Percentiles rank a stretch among this genome's conserved stretches.
phyloP scores from a whole-genome alignment of 2,888 invertebrate genomes.

The Mesoligia furuncula region DNA sequence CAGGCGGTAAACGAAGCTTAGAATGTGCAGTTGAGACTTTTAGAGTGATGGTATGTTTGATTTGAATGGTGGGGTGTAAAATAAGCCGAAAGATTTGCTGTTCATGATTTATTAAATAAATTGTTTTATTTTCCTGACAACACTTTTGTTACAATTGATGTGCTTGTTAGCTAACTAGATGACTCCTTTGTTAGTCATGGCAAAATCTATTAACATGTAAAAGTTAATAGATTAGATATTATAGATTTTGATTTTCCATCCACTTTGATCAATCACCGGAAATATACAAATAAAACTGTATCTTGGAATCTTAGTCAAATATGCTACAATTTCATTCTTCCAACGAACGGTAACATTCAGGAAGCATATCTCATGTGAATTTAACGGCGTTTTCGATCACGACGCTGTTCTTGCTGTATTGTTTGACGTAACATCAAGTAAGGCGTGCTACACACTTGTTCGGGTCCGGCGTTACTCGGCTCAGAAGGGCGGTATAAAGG shows the following conservation, averaged over 20 bases:
- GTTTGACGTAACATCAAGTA: conserved; percentile 70
- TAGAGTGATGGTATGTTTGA: conserved; percentile 14
- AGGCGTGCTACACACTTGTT: conserved; percentile 4
- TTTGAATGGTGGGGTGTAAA: conserved; percentile 11
- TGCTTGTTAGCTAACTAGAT: not conserved
- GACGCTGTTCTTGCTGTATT: conserved; percentile 69
- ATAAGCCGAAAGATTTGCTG: not conserved
- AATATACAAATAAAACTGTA: not conserved
- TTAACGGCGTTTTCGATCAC: conserved; percentile 76
- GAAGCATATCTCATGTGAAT: conserved; percentile 75
- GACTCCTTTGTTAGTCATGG: not conserved
- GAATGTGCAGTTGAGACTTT: conserved; percentile 34
- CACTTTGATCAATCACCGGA: conserved; percentile 1
- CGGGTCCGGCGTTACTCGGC: not conserved
- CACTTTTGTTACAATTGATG: not conserved
- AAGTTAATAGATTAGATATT: not conserved
- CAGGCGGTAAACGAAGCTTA: conserved; percentile 43
- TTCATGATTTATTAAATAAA: not conserved
- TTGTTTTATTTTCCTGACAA: not conserved
- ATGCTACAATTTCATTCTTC: conserved; percentile 12
- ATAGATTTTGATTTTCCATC: not conserved
- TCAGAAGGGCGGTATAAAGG: not conserved
- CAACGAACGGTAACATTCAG: conserved; percentile 57
- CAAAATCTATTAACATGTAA: not conserved
- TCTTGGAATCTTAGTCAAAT: conserved; percentile 26